phyloP scores from a whole-genome alignment of 2,797 vertebrate genomes.

The Halcyon chelicuti region DNA sequence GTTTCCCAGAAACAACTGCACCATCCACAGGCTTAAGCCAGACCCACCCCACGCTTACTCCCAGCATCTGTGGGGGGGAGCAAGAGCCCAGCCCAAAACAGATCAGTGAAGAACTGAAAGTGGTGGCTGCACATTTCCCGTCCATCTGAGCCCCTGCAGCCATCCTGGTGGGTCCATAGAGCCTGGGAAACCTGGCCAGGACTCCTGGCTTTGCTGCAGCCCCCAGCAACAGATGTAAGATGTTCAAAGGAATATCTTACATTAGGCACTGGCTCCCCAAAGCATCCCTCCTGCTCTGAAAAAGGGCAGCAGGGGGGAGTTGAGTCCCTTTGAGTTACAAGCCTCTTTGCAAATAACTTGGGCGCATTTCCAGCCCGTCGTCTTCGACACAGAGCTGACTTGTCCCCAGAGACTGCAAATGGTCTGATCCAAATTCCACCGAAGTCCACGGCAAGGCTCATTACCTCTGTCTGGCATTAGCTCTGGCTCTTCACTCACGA shows the following conservation, averaged over 20 bases:
- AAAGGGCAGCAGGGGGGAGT: neutral
- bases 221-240: rapidly evolving
- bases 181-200: neutral
- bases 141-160: rapidly evolving
- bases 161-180: rapidly evolving
- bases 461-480: constrained; percentile 46
- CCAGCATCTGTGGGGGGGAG: rapidly evolving
- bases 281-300: neutral
- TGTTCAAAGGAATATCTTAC: neutral
- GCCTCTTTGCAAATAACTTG: neutral
- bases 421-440: constrained; percentile 50
- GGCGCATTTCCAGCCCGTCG: neutral
- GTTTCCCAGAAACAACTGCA: too few relatives aligned
- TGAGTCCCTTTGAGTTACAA: neutral
- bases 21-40: neutral
- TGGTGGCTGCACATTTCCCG: rapidly evolving
- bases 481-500: constrained; percentile 6
- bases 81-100: neutral
- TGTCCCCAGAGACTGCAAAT: constrained; percentile 43
- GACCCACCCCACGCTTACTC: rapidly evolving
- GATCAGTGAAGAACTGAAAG: rapidly evolving
- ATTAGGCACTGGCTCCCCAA: rapidly evolving
- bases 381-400: neutral
- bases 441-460: constrained; percentile 43
- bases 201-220: neutral